These are phyloP conservation scores for Limnephilus rhombicus DNA, from an alignment of 2,888 invertebrate species.

Conservation along the genomic window DNA sequence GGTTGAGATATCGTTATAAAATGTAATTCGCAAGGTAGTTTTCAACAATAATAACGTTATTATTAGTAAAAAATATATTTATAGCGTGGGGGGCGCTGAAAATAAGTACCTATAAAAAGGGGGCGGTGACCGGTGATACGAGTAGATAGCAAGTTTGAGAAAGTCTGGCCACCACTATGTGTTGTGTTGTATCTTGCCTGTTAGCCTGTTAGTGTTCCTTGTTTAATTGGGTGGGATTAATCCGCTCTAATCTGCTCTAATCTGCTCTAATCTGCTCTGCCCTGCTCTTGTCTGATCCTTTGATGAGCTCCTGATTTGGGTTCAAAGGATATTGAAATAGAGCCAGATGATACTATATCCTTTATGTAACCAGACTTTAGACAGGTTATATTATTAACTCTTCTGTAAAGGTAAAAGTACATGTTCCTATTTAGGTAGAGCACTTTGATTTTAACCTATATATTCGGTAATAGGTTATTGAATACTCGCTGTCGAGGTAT, in stretches of 20 bases:
- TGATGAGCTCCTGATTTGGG: slow-evolving; percentile 1
- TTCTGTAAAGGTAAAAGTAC: background rate
- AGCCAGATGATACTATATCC: background rate
- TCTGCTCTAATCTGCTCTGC: background rate
- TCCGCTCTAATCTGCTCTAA: background rate
- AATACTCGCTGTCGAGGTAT: background rate
- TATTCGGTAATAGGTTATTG: background rate
- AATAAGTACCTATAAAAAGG: too few species aligned
- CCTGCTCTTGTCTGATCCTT: background rate
- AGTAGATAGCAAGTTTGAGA: background rate
- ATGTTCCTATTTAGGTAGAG: background rate
- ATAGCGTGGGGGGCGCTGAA: background rate
- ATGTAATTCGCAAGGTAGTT: too few species aligned
- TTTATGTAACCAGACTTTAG: background rate
- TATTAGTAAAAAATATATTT: too few species aligned
- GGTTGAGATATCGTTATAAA: too few species aligned
- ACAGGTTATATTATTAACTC: background rate
- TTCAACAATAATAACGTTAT: too few species aligned
- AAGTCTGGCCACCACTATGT: background rate
- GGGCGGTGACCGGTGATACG: too few species aligned
- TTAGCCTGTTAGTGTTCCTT: background rate
- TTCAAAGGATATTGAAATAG: slow-evolving; percentile 1
- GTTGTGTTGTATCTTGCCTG: background rate
- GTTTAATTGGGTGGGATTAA: slow-evolving; percentile 1
- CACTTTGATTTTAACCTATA: background rate